A percentile compares a stretch with the other conserved stretches of the same genome.
Evolutionary conservation across 2,797 vertebrate species (phyloP).

Genomic region (Pipistrellus pygmaeus): DNA sequence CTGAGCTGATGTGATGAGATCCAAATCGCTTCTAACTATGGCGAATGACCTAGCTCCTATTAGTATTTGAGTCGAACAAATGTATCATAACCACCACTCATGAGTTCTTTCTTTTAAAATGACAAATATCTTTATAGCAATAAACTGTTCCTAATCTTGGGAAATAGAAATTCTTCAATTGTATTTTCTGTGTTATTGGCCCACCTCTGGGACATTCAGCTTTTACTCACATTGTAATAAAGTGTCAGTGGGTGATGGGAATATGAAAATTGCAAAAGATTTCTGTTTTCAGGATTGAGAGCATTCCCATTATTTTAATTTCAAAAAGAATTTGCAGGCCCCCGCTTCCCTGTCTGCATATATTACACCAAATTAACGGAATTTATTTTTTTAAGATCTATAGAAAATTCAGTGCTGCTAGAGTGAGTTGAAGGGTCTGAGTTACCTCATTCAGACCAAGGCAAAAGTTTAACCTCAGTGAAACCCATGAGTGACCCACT

Average conservation of each 20-base stretch:
- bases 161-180: constrained; percentile 50
- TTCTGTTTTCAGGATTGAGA: constrained; percentile 30
- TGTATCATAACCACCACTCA: constrained; percentile 1
- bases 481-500: neutral
- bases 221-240: constrained; percentile 52
- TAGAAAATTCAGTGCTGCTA: neutral
- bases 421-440: neutral
- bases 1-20: constrained; percentile 21
- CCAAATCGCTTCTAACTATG: constrained; percentile 35
- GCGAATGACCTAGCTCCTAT: neutral
- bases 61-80: constrained; percentile 24
- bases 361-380: neutral
- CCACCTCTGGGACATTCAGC: neutral
- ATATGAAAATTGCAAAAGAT: constrained; percentile 12
- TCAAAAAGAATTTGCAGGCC: neutral
- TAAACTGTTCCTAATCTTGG: neutral
- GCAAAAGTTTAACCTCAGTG: neutral
- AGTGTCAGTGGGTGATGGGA: constrained; percentile 1
- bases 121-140: constrained; percentile 45
- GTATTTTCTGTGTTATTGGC: neutral
- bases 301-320: constrained; percentile 4
- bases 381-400: constrained; percentile 24
- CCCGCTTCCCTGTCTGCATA: neutral
- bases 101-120: constrained; percentile 59
- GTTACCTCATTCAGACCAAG: neutral